Conservation (phyloP, 2,113 vertebrate species). For the Halcyon senegalensis region DNA sequence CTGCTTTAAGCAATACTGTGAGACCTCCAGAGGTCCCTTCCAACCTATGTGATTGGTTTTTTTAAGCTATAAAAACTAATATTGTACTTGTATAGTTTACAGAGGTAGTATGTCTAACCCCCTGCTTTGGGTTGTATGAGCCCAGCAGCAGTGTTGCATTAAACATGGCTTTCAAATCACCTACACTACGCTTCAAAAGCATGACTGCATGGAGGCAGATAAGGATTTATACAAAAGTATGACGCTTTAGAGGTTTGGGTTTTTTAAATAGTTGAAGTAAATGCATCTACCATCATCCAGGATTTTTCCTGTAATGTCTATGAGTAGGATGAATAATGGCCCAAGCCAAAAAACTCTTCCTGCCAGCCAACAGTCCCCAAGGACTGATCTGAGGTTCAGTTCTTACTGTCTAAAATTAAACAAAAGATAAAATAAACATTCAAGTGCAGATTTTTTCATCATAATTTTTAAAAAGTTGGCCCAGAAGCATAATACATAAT, state of each 20-base stretch:
- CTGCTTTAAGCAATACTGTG: not conserved
- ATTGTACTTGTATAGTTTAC: not conserved
- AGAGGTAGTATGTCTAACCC: not conserved
- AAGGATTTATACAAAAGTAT: not conserved
- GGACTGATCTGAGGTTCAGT: not conserved
- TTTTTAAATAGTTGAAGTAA: not conserved
- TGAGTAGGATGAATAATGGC: not conserved
- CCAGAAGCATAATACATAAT: conserved; percentile 39
- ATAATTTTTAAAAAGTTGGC: not conserved
- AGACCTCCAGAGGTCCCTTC: not conserved
- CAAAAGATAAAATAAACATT: conserved; percentile 38
- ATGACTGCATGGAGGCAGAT: not conserved
- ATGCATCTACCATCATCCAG: not conserved
- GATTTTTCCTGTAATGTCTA: not conserved
- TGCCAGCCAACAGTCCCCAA: not conserved
- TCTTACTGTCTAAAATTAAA: conserved; percentile 26
- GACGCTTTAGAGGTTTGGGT: not conserved
- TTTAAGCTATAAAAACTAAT: not conserved
- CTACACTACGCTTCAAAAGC: not conserved
- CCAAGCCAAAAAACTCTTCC: not conserved
- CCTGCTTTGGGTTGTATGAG: not conserved
- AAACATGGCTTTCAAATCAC: not conserved
- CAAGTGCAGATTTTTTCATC: conserved; percentile 3
- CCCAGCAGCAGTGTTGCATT: not conserved
- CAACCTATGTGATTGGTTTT: not conserved